Evolutionary conservation across 2,113 vertebrate species (phyloP).

Genomic region (Mesocricetus auratus): DNA sequence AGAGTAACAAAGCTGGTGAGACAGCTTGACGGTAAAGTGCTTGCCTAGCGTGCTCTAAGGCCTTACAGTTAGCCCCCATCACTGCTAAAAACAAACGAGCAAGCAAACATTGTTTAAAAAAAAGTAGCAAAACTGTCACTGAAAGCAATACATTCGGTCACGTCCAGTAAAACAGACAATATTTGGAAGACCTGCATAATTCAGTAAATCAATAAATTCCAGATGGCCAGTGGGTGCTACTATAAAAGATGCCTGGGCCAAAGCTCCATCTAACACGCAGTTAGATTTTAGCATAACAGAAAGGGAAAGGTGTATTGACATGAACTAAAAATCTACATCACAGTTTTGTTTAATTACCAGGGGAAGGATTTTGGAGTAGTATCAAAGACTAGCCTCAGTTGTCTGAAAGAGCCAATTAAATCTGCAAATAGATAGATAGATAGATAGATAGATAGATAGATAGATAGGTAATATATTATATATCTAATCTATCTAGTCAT

Average conservation of each 20-base stretch:
- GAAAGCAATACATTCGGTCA: neutral
- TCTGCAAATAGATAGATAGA: neutral
- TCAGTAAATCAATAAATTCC: neutral
- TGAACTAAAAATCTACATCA: neutral
- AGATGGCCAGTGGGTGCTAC: neutral
- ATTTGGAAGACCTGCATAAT: neutral
- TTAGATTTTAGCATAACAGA: slow-evolving; percentile 13
- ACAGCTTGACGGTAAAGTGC: neutral
- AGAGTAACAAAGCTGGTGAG: neutral
- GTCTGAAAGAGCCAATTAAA: slow-evolving; percentile 43
- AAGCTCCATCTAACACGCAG: neutral
- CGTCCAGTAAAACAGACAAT: neutral
- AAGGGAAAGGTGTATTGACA: neutral
- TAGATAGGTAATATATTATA: neutral
- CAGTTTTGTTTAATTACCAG: neutral
- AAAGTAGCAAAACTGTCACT: neutral
- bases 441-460: neutral
- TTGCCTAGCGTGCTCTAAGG: too few species aligned
- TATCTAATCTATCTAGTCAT: neutral
- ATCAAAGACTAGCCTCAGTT: slow-evolving; percentile 45
- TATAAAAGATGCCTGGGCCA: neutral
- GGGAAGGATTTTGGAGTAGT: neutral
- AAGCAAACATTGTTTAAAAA: neutral
- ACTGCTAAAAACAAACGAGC: neutral
- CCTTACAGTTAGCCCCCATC: neutral